Conservation (phyloP, 2,797 vertebrate genomes). For the Fringilla coelebs region DNA sequence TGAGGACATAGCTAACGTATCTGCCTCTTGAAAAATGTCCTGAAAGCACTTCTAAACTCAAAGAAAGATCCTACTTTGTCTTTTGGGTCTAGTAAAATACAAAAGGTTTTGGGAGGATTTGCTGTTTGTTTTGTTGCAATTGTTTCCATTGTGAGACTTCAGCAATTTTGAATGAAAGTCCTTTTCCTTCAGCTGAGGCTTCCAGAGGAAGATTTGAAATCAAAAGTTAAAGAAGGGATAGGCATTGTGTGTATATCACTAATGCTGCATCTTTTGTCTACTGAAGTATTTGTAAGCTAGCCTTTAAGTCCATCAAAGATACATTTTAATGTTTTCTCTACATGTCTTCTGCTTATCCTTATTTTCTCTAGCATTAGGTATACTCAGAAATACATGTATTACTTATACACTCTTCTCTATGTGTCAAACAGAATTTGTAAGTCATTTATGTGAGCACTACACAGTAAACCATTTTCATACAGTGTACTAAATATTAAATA, state of each 20-base stretch:
- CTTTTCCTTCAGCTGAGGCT: background rate
- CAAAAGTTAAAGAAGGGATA: background rate
- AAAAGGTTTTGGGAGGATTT: background rate
- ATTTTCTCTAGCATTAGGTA: background rate
- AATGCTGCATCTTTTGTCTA: background rate
- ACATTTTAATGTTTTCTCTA: background rate
- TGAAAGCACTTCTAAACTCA: background rate
- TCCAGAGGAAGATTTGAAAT: background rate
- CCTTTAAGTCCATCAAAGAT: background rate
- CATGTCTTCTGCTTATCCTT: background rate
- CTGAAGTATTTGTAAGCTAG: background rate
- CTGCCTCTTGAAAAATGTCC: background rate
- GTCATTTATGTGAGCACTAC: conserved; percentile 38
- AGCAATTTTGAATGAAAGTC: background rate
- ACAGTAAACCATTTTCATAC: conserved; percentile 43
- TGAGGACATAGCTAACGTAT: background rate
- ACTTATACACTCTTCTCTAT: background rate
- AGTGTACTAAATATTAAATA: conserved; percentile 58
- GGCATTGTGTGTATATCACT: background rate
- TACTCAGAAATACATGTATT: conserved; percentile 2
- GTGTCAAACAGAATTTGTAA: conserved; percentile 53
- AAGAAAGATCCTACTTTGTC: background rate
- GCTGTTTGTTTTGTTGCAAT: background rate
- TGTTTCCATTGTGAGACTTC: background rate
- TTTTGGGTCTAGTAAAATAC: background rate